phyloP scores from a whole-genome alignment of 2,888 invertebrate species.

The Trissolcus japonicus region DNA sequence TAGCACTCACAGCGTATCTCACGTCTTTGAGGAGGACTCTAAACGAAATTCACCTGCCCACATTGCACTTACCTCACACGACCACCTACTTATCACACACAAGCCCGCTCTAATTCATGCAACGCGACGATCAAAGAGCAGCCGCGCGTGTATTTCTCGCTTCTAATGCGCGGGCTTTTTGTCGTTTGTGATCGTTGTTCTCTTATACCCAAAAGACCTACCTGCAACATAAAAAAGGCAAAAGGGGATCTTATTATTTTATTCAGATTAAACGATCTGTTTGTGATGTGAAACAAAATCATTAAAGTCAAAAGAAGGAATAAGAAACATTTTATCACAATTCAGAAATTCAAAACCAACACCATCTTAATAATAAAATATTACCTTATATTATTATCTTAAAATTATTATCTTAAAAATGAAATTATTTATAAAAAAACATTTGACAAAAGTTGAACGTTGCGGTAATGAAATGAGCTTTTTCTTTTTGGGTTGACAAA shows the following conservation, averaged over 20 bases:
- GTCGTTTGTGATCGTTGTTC: slow-evolving; percentile 16
- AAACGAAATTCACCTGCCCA: slow-evolving; percentile 54
- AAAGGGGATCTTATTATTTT: not conserved
- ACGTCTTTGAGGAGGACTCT: slow-evolving; percentile 52
- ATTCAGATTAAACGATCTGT: not conserved
- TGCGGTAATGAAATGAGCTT: not conserved
- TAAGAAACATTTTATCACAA: no score
- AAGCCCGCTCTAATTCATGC: slow-evolving; percentile 16
- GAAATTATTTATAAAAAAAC: not conserved
- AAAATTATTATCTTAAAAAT: not conserved
- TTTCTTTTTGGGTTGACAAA: not conserved
- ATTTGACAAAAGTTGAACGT: not conserved
- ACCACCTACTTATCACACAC: slow-evolving; percentile 39
- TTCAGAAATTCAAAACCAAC: no score
- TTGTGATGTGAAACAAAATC: not conserved
- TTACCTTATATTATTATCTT: no score
- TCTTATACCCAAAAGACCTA: not conserved
- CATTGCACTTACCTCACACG: slow-evolving; percentile 49
- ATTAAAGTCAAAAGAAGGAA: not conserved
- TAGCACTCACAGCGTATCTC: slow-evolving; percentile 42
- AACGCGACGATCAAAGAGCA: slow-evolving; percentile 28
- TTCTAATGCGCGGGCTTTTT: slow-evolving; percentile 31
- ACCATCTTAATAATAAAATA: no score
- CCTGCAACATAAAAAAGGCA: slow-evolving; percentile 3
- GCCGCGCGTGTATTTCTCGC: slow-evolving; percentile 17